phyloP scores from a whole-genome alignment of 2,797 vertebrate species.

The Cossypha dichroa region DNA sequence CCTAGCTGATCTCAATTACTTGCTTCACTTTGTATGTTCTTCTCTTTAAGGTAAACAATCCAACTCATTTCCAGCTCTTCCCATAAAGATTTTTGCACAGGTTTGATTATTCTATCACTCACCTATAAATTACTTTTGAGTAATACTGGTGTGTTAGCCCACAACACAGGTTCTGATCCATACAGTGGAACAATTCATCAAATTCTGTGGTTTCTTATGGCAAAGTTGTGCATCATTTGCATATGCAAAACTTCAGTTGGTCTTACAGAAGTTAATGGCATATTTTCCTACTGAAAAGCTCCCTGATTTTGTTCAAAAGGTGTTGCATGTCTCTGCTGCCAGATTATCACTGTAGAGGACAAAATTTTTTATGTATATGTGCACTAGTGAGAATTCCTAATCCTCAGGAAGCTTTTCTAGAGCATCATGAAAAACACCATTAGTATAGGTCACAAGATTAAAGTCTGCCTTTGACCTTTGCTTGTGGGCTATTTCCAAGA shows the following conservation, averaged over 20 bases:
- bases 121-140: background rate
- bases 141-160: background rate
- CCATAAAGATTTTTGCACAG: background rate
- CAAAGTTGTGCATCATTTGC: background rate
- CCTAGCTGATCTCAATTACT: background rate
- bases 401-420: background rate
- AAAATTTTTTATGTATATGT: background rate
- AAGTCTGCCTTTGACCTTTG: background rate
- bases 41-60: background rate
- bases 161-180: background rate
- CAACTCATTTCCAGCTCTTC: background rate
- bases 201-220: background rate
- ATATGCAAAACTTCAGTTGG: background rate
- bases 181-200: background rate
- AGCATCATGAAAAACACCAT: background rate
- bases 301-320: background rate
- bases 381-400: background rate
- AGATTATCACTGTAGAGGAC: background rate
- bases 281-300: background rate
- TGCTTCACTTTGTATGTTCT: background rate
- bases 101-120: background rate
- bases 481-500: background rate
- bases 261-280: rapidly evolving
- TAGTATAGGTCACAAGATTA: background rate
- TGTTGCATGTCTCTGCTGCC: background rate